These are phyloP conservation scores for Thysanoteuthis rhombus DNA, from an alignment of 2,888 invertebrate species.

Conservation along the genomic window DNA sequence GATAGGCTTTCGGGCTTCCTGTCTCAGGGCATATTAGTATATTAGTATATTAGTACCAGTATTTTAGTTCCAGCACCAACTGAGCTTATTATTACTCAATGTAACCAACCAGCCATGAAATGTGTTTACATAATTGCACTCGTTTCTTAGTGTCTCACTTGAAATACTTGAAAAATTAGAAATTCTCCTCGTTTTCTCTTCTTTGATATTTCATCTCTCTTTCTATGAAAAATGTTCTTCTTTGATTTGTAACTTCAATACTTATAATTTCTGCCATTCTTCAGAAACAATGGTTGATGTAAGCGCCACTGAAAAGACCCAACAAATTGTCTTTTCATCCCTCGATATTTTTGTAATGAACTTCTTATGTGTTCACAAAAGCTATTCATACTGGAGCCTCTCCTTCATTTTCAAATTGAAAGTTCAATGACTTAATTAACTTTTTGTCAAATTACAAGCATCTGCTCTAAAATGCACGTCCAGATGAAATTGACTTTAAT, in stretches of 20 bases:
- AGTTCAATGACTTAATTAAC: background rate
- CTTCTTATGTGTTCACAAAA: slow-evolving; percentile 12
- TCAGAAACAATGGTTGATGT: slow-evolving; percentile 12
- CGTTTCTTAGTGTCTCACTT: background rate
- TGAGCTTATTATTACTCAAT: background rate
- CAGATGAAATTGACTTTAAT: background rate
- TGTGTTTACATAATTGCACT: background rate
- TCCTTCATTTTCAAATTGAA: background rate
- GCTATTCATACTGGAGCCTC: background rate
- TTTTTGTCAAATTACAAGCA: background rate
- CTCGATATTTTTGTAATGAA: background rate
- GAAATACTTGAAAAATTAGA: slow-evolving; percentile 12
- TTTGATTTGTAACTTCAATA: background rate
- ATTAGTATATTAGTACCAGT: too few species aligned
- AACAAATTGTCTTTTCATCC: slow-evolving; percentile 12
- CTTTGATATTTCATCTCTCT: background rate
- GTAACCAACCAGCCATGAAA: background rate
- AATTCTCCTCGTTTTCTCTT: background rate
- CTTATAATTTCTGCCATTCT: slow-evolving; percentile 12
- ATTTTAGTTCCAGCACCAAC: background rate
- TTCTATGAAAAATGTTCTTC: background rate
- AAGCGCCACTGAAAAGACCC: background rate
- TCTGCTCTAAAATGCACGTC: background rate
- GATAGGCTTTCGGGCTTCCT: background rate
- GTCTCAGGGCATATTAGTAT: background rate